Percentiles rank a stretch among this genome's conserved stretches.
phyloP scores from a whole-genome alignment of 2,888 invertebrate species.

The Minunthozetes semirufus region DNA sequence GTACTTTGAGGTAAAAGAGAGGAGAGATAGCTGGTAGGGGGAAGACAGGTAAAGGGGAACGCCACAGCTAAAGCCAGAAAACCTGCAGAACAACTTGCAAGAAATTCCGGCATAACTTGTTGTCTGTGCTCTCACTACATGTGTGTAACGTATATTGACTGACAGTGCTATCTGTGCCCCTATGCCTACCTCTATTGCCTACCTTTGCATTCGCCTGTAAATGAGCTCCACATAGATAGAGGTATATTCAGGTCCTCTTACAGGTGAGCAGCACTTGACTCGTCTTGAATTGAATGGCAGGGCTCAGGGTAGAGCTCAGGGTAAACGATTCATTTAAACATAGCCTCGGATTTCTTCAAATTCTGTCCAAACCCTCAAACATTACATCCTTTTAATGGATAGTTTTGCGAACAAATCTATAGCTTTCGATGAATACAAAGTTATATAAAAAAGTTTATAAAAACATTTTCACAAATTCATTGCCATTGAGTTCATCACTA shows the following conservation, averaged over 20 bases:
- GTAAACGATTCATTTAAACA: background rate
- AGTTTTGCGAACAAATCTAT: slow-evolving; percentile 1
- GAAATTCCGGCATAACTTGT: slow-evolving; percentile 21
- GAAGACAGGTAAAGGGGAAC: background rate
- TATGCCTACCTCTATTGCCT: background rate
- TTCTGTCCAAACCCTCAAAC: background rate
- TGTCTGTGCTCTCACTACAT: background rate
- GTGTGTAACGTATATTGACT: background rate
- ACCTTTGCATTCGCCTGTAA: background rate
- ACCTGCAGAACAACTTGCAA: slow-evolving; percentile 14
- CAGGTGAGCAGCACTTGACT: no score
- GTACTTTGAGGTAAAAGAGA: slow-evolving; percentile 21
- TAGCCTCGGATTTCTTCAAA: background rate
- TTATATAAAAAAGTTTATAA: background rate
- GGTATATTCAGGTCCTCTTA: background rate
- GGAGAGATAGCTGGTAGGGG: background rate
- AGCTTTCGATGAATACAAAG: background rate
- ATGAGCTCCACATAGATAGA: background rate
- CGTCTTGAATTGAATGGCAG: background rate
- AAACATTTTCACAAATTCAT: background rate
- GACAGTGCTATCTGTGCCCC: background rate
- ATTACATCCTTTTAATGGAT: background rate
- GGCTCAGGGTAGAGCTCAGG: background rate
- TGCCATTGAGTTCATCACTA: background rate
- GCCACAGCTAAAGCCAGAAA: background rate